Evolutionary conservation across 1,140 invertebrate species (phyloP).

Genomic region (Caenorhabditis tropicalis): DNA sequence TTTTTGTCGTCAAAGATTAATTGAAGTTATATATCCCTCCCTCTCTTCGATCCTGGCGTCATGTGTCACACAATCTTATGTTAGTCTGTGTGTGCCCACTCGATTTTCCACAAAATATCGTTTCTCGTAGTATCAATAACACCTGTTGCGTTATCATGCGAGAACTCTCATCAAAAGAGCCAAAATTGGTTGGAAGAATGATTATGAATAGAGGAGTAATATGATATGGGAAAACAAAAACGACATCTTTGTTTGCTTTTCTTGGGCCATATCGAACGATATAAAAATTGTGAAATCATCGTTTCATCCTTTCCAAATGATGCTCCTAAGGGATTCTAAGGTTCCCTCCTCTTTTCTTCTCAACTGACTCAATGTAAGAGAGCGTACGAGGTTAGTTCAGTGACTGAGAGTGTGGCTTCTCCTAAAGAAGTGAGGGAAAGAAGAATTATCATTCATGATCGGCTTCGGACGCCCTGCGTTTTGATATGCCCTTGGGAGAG

Average conservation of each 20-base stretch:
- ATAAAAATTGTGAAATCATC: not conserved
- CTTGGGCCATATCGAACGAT: not conserved
- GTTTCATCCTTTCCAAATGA: slow-evolving; percentile 6
- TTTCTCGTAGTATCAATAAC: not conserved
- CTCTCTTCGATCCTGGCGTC: not conserved
- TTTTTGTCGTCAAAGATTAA: slow-evolving; percentile 33
- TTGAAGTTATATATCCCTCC: slow-evolving; percentile 34
- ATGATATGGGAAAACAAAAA: not conserved
- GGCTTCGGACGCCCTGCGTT: not conserved
- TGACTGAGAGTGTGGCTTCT: slow-evolving; percentile 11
- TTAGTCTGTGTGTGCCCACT: not conserved
- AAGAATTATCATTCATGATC: slow-evolving; percentile 45
- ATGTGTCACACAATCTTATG: slow-evolving; percentile 9
- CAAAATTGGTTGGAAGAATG: not conserved
- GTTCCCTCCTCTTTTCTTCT: not conserved
- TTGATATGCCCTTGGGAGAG: slow-evolving; percentile 44
- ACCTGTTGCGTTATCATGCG: slow-evolving; percentile 22
- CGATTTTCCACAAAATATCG: not conserved
- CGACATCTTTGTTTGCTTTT: not conserved
- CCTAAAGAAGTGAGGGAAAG: slow-evolving; percentile 11
- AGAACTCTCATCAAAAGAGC: too few relatives aligned
- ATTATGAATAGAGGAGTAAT: not conserved
- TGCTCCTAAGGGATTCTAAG: slow-evolving; percentile 18
- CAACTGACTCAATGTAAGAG: not conserved
- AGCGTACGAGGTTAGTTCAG: slow-evolving; percentile 34